Evolutionary conservation across 2,113 vertebrate genomes (phyloP), one percentile per base, ranked within the genome.

Genomic region (Phrynosoma platyrhinos): DNA sequence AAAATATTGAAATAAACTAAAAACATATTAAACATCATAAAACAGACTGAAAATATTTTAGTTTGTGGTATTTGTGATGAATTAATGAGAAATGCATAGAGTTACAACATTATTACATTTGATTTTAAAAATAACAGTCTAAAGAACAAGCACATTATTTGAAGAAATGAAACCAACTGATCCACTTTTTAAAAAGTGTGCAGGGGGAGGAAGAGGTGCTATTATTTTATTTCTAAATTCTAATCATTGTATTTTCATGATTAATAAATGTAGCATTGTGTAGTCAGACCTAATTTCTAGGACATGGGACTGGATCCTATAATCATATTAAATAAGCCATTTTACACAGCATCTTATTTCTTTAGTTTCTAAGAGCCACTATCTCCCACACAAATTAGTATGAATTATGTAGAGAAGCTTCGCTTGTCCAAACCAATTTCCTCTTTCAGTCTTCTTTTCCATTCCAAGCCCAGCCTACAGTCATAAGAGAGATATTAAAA

Each of bases 311-410:
- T 76, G 87, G 91, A 84, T 89, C 18, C 76, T 0, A 0, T 74
- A 93, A 27, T 42, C 55, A 64, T 81, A 64, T 27, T 66, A 58
- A 82, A 42, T 66, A 88, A 93, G 69, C n/a, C 87, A 91, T 93
- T 30, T 72, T 69, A 87, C 12, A 76, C 3, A 40, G 4, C 77
- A 87, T 90, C 18, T 62, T 62, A 62, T 86, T 79, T 78, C 91
- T 36, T 82, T 23, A 88, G 69, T 95, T 91, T 93, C 71, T 83
- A 88, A 87, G 52, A 93, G 64, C 88, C 32, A 83, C 55, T 25
- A 85, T 92, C 93, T 94, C 66, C 89, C 89, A 92, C 91, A 94
- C 77, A 94, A 94, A 91, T 94, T 86, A 93, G 47, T 95, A 94
- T 94, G 87, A 93, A 95, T 93, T 95, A 90, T 72, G 27, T 93